phyloP scores from a whole-genome alignment of 1,140 invertebrate species.

The Marisa cornuarietis region DNA sequence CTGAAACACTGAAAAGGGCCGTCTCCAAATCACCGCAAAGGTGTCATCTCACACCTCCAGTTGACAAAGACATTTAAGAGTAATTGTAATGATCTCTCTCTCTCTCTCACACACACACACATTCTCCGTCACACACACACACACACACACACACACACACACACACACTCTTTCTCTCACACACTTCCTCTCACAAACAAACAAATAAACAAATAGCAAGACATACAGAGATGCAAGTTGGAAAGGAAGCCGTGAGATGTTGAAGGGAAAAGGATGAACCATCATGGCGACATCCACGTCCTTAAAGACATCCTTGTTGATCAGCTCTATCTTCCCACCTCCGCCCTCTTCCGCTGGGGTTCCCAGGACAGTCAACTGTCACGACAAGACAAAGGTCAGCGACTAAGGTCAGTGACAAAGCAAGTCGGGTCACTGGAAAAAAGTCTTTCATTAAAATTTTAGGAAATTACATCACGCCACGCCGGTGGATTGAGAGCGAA shows the following conservation, averaged over 20 bases:
- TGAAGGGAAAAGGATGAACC: conserved; percentile 58
- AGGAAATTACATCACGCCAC: too few species aligned
- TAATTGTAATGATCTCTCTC: not conserved
- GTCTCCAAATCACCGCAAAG: not conserved
- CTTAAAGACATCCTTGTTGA: conserved; percentile 57
- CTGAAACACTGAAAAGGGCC: conserved; percentile 31
- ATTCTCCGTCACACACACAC: conserved; percentile 1
- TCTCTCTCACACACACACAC: too few species aligned
- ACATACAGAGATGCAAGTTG: conserved; percentile 12
- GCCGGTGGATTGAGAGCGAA: too few species aligned
- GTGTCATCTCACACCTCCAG: not conserved
- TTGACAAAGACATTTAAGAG: not conserved
- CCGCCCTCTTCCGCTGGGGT: conserved; percentile 64
- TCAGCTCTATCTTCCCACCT: conserved; percentile 60
- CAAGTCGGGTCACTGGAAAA: not conserved
- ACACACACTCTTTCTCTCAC: not conserved
- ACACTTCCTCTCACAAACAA: not conserved
- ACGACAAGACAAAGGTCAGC: not conserved
- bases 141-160: not conserved
- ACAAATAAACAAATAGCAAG: too few species aligned
- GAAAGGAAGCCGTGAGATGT: conserved; percentile 26
- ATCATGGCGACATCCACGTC: conserved; percentile 64
- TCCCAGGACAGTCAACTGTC: conserved; percentile 60
- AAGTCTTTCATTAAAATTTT: too few species aligned
- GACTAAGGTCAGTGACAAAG: too few species aligned